Conservation (phyloP, 2,888 invertebrate species). For the Amphimallon solstitiale region DNA sequence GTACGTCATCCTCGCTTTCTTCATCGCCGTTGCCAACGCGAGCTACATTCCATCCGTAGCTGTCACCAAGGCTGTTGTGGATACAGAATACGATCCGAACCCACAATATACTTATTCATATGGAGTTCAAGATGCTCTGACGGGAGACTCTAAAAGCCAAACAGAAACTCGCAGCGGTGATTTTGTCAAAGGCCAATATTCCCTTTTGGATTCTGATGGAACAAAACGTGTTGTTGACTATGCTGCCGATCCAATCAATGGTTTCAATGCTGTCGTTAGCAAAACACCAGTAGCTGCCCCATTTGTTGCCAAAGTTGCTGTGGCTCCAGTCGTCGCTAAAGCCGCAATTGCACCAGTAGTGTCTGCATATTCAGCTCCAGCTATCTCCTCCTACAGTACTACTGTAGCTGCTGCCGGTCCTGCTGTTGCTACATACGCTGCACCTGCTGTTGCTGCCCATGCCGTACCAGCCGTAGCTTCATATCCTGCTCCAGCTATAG, state of each 20-base stretch:
- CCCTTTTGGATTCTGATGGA: conserved; percentile 70
- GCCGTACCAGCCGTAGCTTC: conserved; percentile 36
- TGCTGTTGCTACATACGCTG: conserved; percentile 44
- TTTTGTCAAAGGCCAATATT: conserved; percentile 70
- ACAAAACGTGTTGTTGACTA: conserved; percentile 73
- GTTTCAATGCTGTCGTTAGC: conserved; percentile 69
- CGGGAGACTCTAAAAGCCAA: conserved; percentile 70
- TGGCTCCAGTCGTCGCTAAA: conserved; percentile 22
- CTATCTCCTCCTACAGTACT: conserved; percentile 30
- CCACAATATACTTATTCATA: conserved; percentile 70
- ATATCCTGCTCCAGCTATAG: conserved; percentile 54
- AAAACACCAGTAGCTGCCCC: conserved; percentile 60
- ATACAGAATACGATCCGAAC: conserved; percentile 57
- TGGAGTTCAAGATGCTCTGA: conserved; percentile 68
- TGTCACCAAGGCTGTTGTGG: conserved; percentile 47
- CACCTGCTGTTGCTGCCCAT: conserved; percentile 27
- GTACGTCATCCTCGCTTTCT: conserved; percentile 37
- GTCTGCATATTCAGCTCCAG: conserved; percentile 12
- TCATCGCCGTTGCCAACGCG: conserved; percentile 36
- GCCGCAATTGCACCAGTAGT: conserved; percentile 8
- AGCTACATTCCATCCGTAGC: conserved; percentile 36
- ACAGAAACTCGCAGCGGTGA: conserved; percentile 73
- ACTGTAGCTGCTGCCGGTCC: conserved; percentile 27
- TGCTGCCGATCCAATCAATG: conserved; percentile 66
- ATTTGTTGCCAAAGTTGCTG: conserved; percentile 28